A percentile compares a stretch with the other conserved stretches of the same genome.
Evolutionary conservation across 2,113 vertebrate genomes (phyloP).

Genomic region (Phoenicopterus ruber): DNA sequence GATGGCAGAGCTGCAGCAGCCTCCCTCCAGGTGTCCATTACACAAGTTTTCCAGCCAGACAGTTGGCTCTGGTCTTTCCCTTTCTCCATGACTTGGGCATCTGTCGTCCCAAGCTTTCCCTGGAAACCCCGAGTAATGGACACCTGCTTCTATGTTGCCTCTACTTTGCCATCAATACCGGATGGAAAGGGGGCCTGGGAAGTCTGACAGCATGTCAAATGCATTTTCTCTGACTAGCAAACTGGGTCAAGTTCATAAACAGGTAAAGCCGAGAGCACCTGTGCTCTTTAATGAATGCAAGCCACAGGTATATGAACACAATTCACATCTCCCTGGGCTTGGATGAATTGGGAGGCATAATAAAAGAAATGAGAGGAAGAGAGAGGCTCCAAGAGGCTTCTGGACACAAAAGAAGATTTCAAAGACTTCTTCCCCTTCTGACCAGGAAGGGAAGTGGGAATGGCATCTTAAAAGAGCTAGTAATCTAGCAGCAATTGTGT

Average conservation of each 20-base stretch:
- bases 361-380: background rate
- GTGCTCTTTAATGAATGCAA: background rate
- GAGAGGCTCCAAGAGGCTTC: background rate
- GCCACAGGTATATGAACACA: background rate
- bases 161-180: background rate
- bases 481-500: background rate
- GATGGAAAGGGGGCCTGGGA: background rate
- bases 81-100: background rate
- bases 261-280: background rate
- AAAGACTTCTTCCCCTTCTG: background rate
- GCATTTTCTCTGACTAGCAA: background rate
- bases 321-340: background rate
- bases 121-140: slow-evolving; percentile 14
- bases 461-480: background rate
- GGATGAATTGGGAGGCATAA: background rate
- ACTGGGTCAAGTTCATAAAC: background rate
- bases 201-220: background rate
- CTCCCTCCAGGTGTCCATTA: slow-evolving; percentile 6
- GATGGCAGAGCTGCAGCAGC: background rate
- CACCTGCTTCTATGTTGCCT: background rate
- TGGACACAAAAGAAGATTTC: background rate
- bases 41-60: slow-evolving; percentile 30
- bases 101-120: background rate
- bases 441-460: background rate
- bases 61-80: background rate